phyloP scores from a whole-genome alignment of 2,888 invertebrate genomes.

The Kuschelorhynchus macadamiae region DNA sequence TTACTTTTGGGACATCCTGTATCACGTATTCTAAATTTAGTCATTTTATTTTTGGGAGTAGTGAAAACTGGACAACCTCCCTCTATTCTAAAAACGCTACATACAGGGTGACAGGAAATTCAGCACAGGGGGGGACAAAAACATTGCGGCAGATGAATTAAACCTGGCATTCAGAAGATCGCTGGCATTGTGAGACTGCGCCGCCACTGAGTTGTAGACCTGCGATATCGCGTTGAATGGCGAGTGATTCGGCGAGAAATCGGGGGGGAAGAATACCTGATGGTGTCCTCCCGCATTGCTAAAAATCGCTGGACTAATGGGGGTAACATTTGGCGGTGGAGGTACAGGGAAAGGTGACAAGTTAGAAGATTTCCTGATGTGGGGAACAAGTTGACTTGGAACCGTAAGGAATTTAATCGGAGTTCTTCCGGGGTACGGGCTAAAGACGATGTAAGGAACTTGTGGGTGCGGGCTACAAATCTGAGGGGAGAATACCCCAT shows the following conservation, averaged over 20 bases:
- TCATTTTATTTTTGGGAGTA: no score
- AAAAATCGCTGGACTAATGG: constrained; percentile 41
- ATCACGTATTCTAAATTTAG: no score
- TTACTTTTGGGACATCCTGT: no score
- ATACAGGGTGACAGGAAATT: constrained; percentile 43
- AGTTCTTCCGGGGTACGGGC: constrained; percentile 34
- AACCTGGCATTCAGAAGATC: constrained; percentile 33
- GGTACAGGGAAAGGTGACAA: constrained; percentile 47
- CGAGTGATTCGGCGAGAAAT: constrained; percentile 51
- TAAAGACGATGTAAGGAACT: constrained; percentile 34
- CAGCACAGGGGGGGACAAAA: constrained; percentile 32
- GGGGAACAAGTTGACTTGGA: not conserved
- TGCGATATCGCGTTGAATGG: constrained; percentile 5
- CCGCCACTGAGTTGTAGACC: not conserved
- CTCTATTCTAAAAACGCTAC: constrained; percentile 26
- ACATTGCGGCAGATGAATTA: constrained; percentile 32
- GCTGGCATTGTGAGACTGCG: constrained; percentile 8
- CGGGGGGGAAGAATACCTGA: constrained; percentile 56
- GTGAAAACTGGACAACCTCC: no score
- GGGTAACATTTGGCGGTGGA: constrained; percentile 51
- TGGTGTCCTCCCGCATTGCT: constrained; percentile 11
- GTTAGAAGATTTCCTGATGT: constrained; percentile 51
- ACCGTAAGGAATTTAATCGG: not conserved
- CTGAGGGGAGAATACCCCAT: not conserved
- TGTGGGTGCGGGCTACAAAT: constrained; percentile 11